Percentiles rank a stretch among this genome's conserved stretches.
Conservation (phyloP, 2,797 vertebrate genomes). For the Pterois miles region DNA sequence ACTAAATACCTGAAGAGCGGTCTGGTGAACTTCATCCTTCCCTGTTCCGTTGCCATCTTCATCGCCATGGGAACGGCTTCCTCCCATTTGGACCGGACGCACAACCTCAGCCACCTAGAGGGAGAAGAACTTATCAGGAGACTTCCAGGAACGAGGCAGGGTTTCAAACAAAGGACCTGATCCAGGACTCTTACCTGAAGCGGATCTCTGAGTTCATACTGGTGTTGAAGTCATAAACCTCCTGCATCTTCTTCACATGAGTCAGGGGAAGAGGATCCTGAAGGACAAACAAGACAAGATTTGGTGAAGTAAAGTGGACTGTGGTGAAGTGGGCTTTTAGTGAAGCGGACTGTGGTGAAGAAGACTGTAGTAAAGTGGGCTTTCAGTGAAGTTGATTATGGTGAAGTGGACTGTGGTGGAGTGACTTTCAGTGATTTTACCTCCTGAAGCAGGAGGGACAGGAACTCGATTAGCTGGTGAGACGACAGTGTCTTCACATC, state of each 20-base stretch:
- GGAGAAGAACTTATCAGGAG: conserved; percentile 11
- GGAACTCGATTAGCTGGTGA: conserved; percentile 93
- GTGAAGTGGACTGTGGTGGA: neutral
- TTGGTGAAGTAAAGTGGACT: neutral
- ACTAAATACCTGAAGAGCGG: conserved; percentile 91
- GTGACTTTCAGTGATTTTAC: conserved; percentile 76
- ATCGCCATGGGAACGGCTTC: conserved; percentile 90
- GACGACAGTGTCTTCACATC: conserved; percentile 90
- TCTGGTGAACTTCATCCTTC: conserved; percentile 96
- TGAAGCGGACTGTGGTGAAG: neutral
- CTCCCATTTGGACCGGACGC: conserved; percentile 91
- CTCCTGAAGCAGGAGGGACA: conserved; percentile 89
- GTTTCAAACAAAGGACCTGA: neutral
- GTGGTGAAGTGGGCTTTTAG: neutral
- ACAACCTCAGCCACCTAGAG: conserved; percentile 92
- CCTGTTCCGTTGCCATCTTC: conserved; percentile 95
- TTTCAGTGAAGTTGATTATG: neutral
- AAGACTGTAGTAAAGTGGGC: neutral
- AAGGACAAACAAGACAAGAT: conserved; percentile 26
- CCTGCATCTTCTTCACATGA: conserved; percentile 92
- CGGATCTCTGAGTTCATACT: conserved; percentile 92
- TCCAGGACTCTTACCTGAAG: conserved; percentile 85
- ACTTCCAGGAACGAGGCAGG: neutral
- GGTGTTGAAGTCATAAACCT: conserved; percentile 89
- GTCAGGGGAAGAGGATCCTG: conserved; percentile 89